Evolutionary conservation across 2,797 vertebrate species (phyloP), one percentile per base, ranked within the genome.

Genomic region (Dallia pectoralis): DNA sequence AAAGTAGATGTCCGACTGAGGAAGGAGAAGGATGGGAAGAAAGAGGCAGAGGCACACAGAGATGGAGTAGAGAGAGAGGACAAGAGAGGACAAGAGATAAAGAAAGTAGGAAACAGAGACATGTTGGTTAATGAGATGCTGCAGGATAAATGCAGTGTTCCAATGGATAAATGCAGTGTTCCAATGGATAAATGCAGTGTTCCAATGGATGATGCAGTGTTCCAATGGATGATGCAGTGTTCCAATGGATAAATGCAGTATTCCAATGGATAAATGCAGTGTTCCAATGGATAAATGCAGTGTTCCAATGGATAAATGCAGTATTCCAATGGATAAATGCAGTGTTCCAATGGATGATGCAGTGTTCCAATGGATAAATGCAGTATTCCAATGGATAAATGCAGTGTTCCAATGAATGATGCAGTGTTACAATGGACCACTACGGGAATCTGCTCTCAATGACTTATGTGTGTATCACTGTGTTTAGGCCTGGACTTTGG

Each of bases 1-100:
- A 84, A 98, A 99, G 88, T 97, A 99, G 89, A 99, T 98, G 87
- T 99, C 97, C 1, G 96, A 98, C 97, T 99, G 87, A 89, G 71
- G 73, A 81, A 25, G 71, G 72, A 63, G 12, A 36, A 68, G 84
- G 19, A 27, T 6, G 27, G 22, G 33, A 9, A 0, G 22, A 51
- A 15, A n/a, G 66, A 61, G 3, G 44, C 14, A 65, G 69, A 25
- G 19, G 1, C 19, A 15, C 67, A 59, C 19, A 47, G 32, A 29
- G 27, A 22, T 27, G 12, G 33, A 18, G 61, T n/a, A 14, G n/a
- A 59, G 11, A 29, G 27, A 8, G 66, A 40, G n/a, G 16, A 32
- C 27, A 15, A 33, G 48, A 56, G 18, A 36, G 19, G n/a, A 15
- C 56, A 30, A 36, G 49, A 70, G 18, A 15, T 1, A 29, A 47